A percentile compares a stretch with the other conserved stretches of the same genome.
phyloP scores from a whole-genome alignment of 2,888 invertebrate species.

The Empis stercorea region DNA sequence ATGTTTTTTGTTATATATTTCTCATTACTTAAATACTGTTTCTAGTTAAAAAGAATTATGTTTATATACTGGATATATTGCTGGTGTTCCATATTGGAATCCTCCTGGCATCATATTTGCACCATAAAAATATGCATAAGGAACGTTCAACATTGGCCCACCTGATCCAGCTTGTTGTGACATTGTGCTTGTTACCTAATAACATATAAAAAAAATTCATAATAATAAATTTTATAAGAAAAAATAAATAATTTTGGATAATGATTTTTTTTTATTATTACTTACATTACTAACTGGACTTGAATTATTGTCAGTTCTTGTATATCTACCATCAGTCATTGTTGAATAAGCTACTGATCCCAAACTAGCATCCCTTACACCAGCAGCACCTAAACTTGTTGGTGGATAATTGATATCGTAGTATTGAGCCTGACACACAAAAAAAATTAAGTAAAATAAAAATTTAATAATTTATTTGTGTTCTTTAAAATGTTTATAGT shows the following conservation, averaged over 20 bases:
- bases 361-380: constrained; percentile 45
- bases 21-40: not conserved
- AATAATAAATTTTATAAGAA: not conserved
- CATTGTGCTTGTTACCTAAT: constrained; percentile 54
- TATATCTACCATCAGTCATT: constrained; percentile 56
- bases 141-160: constrained; percentile 36
- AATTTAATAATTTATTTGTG: not conserved
- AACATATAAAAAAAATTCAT: not conserved
- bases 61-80: constrained; percentile 51
- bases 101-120: constrained; percentile 54
- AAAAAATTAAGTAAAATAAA: not conserved
- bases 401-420: constrained; percentile 65
- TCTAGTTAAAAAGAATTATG: no score
- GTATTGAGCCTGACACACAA: constrained; percentile 32
- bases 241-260: no score
- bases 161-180: constrained; percentile 48
- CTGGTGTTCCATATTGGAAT: constrained; percentile 56
- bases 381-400: constrained; percentile 53
- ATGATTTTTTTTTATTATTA: no score
- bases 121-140: constrained; percentile 50
- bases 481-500: not conserved
- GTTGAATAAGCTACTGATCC: constrained; percentile 54
- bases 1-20: no score
- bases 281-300: constrained; percentile 46
- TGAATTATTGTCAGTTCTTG: constrained; percentile 64